These are phyloP conservation scores for Trypoxylon attenuatum DNA, from an alignment of 2,888 invertebrate species.

Conservation along the genomic window DNA sequence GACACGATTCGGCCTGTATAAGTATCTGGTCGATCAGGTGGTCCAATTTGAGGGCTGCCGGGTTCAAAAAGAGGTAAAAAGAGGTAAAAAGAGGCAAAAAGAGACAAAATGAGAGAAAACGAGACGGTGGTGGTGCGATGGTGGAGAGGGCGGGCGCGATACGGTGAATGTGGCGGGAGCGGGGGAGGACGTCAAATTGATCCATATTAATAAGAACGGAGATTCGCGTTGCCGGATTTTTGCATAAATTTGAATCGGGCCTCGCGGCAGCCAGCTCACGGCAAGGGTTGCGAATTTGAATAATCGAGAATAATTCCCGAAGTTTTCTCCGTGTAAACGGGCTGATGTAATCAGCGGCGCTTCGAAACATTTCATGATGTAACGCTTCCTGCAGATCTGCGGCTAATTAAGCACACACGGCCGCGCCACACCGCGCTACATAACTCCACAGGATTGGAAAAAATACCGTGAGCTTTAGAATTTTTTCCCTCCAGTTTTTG, in stretches of 20 bases:
- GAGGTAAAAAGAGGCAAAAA: neutral
- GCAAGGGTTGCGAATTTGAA: slow-evolving; percentile 66
- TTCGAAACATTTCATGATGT: slow-evolving; percentile 53
- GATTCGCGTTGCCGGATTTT: slow-evolving; percentile 64
- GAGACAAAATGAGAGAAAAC: neutral
- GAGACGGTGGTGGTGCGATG: slow-evolving; percentile 3
- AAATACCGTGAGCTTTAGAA: slow-evolving; percentile 44
- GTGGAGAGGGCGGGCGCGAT: neutral
- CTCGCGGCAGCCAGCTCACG: slow-evolving; percentile 44
- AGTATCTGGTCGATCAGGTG: slow-evolving; percentile 21
- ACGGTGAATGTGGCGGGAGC: no score
- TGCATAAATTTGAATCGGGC: slow-evolving; percentile 69
- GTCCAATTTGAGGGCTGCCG: slow-evolving; percentile 28
- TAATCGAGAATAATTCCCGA: slow-evolving; percentile 69
- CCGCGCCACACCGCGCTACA: slow-evolving; percentile 3
- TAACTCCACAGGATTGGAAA: slow-evolving; percentile 36
- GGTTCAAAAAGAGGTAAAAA: slow-evolving; percentile 2
- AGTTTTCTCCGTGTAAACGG: slow-evolving; percentile 62
- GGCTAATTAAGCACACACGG: slow-evolving; percentile 51
- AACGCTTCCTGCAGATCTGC: slow-evolving; percentile 47
- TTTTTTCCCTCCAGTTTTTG: slow-evolving; percentile 2
- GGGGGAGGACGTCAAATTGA: slow-evolving; percentile 61
- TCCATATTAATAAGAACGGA: slow-evolving; percentile 68
- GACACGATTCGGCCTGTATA: slow-evolving; percentile 1
- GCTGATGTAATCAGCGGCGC: slow-evolving; percentile 51